These are phyloP conservation scores for Eubucco bourcierii DNA, from an alignment of 2,113 vertebrate species.

Conservation along the genomic window DNA sequence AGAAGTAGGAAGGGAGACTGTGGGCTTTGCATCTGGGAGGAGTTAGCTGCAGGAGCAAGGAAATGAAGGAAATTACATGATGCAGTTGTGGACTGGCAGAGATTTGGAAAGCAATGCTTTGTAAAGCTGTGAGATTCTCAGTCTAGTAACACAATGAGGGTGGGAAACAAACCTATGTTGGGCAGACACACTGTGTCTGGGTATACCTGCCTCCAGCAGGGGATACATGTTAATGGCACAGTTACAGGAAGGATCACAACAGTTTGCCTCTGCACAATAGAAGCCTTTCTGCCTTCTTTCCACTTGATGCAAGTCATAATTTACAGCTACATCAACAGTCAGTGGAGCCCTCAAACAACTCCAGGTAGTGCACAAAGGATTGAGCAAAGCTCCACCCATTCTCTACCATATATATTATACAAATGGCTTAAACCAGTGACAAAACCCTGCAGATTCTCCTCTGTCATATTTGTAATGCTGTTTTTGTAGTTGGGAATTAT, in stretches of 20 bases:
- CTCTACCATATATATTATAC: not conserved
- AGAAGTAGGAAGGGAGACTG: not conserved
- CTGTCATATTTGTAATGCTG: not conserved
- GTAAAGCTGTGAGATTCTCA: not conserved
- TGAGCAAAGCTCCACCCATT: not conserved
- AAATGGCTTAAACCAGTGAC: not conserved
- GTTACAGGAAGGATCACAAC: not conserved
- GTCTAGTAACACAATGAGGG: rapidly evolving
- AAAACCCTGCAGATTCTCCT: not conserved
- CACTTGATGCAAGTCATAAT: not conserved
- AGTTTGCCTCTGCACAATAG: not conserved
- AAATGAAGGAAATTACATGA: not conserved
- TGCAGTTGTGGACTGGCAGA: not conserved
- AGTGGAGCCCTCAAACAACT: not conserved
- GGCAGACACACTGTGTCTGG: not conserved
- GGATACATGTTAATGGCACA: not conserved
- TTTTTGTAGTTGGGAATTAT: not conserved
- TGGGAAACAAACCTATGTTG: not conserved
- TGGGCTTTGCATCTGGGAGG: not conserved
- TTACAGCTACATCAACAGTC: not conserved
- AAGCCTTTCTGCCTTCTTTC: not conserved
- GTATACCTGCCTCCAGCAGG: not conserved
- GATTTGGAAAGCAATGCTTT: not conserved
- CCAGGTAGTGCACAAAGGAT: not conserved
- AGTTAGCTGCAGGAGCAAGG: not conserved